Evolutionary conservation across 1,140 invertebrate genomes (phyloP), one percentile per base, ranked within the genome.

Genomic region (Sesamia nonagrioides): DNA sequence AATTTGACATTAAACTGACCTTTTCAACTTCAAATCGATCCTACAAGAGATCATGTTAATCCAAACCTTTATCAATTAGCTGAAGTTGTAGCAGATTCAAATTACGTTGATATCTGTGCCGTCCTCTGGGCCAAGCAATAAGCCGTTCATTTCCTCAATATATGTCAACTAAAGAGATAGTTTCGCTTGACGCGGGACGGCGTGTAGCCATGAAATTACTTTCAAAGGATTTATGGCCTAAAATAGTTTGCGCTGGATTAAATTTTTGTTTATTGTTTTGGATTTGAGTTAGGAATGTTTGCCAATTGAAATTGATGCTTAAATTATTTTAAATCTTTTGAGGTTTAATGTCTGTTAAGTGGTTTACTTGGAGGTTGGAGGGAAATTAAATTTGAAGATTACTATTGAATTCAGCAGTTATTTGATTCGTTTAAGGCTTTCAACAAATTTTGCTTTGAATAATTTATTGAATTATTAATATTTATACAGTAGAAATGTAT

Each of bases 211-310:
- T 73, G 54, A 73, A 73, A 73, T 73, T 73, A 73, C 35, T 73
- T 73, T 37, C n/a, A 27, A 5, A 27, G 35, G n/a, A 73, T 73
- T 73, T 73, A 73, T 73, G 18, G 13, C 71, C 71, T 27, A 21
- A 73, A 73, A 73, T 73, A 58, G 71, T 73, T 73, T 15, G 35
- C 13, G 27, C 8, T 73, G 52, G 11, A 40, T 48, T 48, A 45
- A 58, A 17, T 73, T 73, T 73, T 73, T 42, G 71, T 72, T 73
- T 73, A 58, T 58, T 73, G 71, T 56, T 73, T 37, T 17, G 37
- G 68, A 66, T 42, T 42, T 40, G 18, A 52, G 11, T 54, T 52
- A 37, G 13, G 27, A 71, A 50, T 33, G 11, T 69, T 52, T 18
- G 33, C 11, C 50, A 52, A 52, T 72, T 18, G 15, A n/a, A 52